phyloP scores from a whole-genome alignment of 2,888 invertebrate species.

The Acheta domesticus region DNA sequence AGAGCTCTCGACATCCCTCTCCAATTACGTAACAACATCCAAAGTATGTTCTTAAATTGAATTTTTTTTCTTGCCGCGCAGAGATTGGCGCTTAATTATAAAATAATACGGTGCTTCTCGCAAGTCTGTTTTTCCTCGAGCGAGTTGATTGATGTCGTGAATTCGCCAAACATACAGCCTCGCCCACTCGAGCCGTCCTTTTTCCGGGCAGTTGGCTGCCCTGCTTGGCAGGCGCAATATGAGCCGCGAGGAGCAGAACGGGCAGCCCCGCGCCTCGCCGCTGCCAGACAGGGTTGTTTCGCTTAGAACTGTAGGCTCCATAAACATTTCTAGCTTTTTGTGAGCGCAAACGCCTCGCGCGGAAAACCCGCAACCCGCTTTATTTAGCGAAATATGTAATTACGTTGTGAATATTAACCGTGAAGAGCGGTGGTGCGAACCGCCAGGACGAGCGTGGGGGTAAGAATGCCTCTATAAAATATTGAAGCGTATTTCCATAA shows the following conservation, averaged over 20 bases:
- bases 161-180: neutral
- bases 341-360: neutral
- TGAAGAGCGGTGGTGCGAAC: neutral
- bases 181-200: neutral
- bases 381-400: slow-evolving; percentile 2
- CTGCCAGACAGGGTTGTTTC: no score
- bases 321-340: slow-evolving; percentile 1
- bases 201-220: slow-evolving; percentile 9
- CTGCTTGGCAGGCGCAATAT: slow-evolving; percentile 18
- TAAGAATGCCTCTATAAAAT: neutral
- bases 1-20: no score
- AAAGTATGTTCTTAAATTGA: neutral
- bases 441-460: neutral
- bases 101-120: neutral
- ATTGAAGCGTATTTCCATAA: neutral
- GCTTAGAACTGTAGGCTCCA: neutral
- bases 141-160: slow-evolving; percentile 18
- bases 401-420: slow-evolving; percentile 18
- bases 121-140: neutral
- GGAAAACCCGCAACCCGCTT: neutral
- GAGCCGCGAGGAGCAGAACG: neutral
- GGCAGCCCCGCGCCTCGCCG: neutral
- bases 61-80: neutral
- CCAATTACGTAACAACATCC: no score
- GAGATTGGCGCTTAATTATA: neutral